These are phyloP conservation scores for Eremobia ochroleuca DNA, from an alignment of 2,888 invertebrate genomes.

Conservation along the genomic window DNA sequence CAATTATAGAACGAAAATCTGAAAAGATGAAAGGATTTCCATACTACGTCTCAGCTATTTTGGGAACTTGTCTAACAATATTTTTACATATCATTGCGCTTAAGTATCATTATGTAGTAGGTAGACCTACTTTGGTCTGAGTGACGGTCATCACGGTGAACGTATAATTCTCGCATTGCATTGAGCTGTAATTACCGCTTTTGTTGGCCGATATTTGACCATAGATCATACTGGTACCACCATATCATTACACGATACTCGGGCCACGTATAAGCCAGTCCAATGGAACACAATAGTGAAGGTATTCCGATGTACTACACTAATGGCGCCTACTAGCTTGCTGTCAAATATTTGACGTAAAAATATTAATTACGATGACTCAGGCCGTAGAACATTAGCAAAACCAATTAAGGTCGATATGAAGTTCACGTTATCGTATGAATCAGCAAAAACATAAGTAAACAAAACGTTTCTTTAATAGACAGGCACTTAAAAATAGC, in stretches of 20 bases:
- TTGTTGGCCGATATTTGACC: slow-evolving; percentile 54
- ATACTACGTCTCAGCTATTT: not conserved
- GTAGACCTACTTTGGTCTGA: slow-evolving; percentile 7
- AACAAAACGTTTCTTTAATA: slow-evolving; percentile 46
- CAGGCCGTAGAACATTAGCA: slow-evolving; percentile 43
- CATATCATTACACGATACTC: slow-evolving; percentile 66
- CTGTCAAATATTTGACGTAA: slow-evolving; percentile 38
- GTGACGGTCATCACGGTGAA: slow-evolving; percentile 22
- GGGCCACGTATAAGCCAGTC: slow-evolving; percentile 70
- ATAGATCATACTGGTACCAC: slow-evolving; percentile 54
- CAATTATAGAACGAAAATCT: slow-evolving; percentile 5
- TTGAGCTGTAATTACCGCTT: slow-evolving; percentile 44
- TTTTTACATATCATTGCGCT: slow-evolving; percentile 5
- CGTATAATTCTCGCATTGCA: slow-evolving; percentile 20
- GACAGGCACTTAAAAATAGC: slow-evolving; percentile 39
- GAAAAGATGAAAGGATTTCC: slow-evolving; percentile 15
- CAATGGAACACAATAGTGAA: slow-evolving; percentile 69
- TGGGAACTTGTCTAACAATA: not conserved
- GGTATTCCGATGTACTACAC: slow-evolving; percentile 31
- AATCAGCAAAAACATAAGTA: slow-evolving; percentile 51
- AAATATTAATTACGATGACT: slow-evolving; percentile 47
- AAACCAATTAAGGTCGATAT: slow-evolving; percentile 37
- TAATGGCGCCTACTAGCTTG: slow-evolving; percentile 31
- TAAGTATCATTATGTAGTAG: not conserved
- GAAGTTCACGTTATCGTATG: slow-evolving; percentile 32